phyloP scores from a whole-genome alignment of 2,113 vertebrate species.

The Callospermophilus lateralis region DNA sequence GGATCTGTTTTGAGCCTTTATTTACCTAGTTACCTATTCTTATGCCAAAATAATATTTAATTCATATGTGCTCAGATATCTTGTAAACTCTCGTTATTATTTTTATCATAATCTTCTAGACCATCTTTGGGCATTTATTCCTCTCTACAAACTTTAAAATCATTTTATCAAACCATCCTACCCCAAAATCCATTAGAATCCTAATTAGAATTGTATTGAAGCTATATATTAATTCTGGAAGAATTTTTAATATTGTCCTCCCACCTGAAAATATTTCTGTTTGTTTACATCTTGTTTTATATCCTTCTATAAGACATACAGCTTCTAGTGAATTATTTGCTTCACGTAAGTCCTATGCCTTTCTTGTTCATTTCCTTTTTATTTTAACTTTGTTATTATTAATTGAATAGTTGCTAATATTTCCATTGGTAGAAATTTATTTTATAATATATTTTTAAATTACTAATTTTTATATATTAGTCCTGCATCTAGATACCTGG shows the following conservation, averaged over 20 bases:
- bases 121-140: constrained; percentile 12
- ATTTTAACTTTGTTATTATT: constrained; percentile 44
- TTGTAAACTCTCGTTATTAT: not conserved
- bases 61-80: not conserved
- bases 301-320: not conserved
- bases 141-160: constrained; percentile 42
- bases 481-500: not conserved
- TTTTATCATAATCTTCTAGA: constrained; percentile 25
- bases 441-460: constrained; percentile 5
- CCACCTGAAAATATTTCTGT: not conserved
- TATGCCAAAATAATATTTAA: constrained; percentile 20
- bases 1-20: not conserved
- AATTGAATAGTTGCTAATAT: not conserved
- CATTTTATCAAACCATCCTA: constrained; percentile 10
- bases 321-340: constrained; percentile 21
- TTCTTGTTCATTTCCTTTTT: constrained; percentile 42
- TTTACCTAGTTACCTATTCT: not conserved
- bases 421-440: not conserved
- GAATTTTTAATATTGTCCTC: constrained; percentile 29
- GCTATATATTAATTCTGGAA: constrained; percentile 56
- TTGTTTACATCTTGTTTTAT: constrained; percentile 17
- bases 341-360: not conserved
- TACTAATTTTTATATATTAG: constrained; percentile 59
- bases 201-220: not conserved
- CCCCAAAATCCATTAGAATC: not conserved